Evolutionary conservation across 2,888 invertebrate genomes (phyloP), one percentile per base, ranked within the genome.

Genomic region (Papilio protenor): DNA sequence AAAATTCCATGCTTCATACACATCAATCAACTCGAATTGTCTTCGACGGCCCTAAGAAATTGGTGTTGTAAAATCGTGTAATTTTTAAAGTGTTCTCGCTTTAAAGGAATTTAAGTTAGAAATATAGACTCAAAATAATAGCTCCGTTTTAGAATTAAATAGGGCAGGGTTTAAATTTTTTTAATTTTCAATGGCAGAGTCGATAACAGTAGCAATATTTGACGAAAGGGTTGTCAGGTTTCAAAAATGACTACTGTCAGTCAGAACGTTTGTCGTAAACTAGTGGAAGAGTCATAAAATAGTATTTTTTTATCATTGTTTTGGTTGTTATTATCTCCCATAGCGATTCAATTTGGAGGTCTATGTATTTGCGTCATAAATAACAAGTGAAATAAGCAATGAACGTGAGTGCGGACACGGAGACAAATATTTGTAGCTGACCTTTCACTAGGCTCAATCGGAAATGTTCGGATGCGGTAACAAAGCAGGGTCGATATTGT

Each of bases 1-100:
- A 77, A 73, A 77, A 77, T 77, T 77, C 73, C 73, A 77, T 77
- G 77, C 73, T 73, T 55, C 69, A 73, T 23, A 73, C 66, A 77
- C 77, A 77, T 77, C 73, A 73, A 73, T 73, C 73, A 77, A 77
- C 40, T 69, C 40, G 45, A 18, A 73, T 64, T 73, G 47, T 55
- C 55, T 73, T 69, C 73, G 66, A 66, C 66, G 73, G 72, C 52
- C 66, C 55, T 69, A 57, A 77, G 77, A 77, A 66, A 73, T 64
- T 57, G 66, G n/a, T 73, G 47, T 71, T n/a, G 57, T 40, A 57
- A 59, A 57, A 57, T 73, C 3, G 23, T 59, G 66, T 40, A 18
- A 23, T 33, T 66, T 40, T 40, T 40, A 66, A 64, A 64, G n/a
- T 40, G 8, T 40, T 40, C 33, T 18, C 33, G 33, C 16, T 27